A percentile compares a stretch with the other conserved stretches of the same genome.
phyloP scores from a whole-genome alignment of 2,113 vertebrate genomes.

The Coptodon rendalli region DNA sequence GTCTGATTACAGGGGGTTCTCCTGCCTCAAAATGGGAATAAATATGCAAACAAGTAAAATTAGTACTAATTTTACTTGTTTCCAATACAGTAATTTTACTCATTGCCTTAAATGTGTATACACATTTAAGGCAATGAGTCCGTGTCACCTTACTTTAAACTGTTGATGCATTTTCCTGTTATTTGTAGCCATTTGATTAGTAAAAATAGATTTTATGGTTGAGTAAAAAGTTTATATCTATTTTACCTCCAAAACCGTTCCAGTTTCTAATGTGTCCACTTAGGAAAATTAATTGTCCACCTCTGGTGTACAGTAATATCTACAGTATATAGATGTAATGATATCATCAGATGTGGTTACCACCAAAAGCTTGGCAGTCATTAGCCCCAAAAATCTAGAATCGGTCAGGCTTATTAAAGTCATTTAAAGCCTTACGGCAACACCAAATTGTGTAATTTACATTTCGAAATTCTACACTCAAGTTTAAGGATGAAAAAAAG shows the following conservation, averaged over 20 bases:
- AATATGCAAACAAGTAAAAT: background rate
- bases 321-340: background rate
- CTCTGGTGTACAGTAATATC: background rate
- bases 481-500: background rate
- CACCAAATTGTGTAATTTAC: background rate
- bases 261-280: background rate
- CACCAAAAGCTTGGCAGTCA: background rate
- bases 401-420: background rate
- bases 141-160: background rate
- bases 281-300: background rate
- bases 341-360: background rate
- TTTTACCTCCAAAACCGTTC: background rate
- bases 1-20: background rate
- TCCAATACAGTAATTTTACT: no score
- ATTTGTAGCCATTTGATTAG: background rate
- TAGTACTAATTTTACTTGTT: no score
- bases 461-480: background rate
- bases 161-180: background rate
- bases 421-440: background rate
- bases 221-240: background rate
- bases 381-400: background rate
- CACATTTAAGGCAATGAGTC: background rate
- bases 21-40: background rate
- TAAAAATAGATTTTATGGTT: background rate
- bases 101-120: no score